Evolutionary conservation across 2,888 invertebrate genomes (phyloP), one percentile per base, ranked within the genome.

Genomic region (Agrotis segetum): DNA sequence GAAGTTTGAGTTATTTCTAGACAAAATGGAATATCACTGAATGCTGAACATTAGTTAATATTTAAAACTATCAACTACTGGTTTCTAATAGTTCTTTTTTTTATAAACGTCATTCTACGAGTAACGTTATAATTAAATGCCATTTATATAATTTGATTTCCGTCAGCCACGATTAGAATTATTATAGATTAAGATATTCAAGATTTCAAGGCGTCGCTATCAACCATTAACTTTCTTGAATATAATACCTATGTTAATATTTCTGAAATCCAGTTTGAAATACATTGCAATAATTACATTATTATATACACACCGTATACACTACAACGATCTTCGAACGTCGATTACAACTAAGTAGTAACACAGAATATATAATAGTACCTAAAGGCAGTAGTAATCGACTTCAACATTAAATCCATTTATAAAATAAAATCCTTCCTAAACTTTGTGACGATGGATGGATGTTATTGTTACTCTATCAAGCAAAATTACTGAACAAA

Each of bases 101-200:
- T 14, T 21, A 55, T 55, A 59, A 64, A 78, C 64, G 75, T 79
- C 73, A 75, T 60, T 63, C 29, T 9, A 14, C n/a, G 13, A 29
- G 13, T 71, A 34, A 34, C n/a, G 24, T 47, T 60, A n/a, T 72
- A 50, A 72, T 75, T 47, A 77, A 77, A 62, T 61, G 64, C 50
- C 60, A 79, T 78, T 75, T 72, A 40, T 55, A 78, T 72, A 64
- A 64, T 64, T 72, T 64, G 50, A 72, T 55, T 56, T 64, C 60
- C 64, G 63, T 72, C 60, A 64, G n/a, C 17, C 44, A 34, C 40
- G n/a, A 75, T 55, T 78, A 64, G 34, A 78, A 47, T 40, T 47
- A 58, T 69, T 44, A 19, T 16, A 29, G 6, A 44, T 61, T 49
- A 19, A 46, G 46, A n/a, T 34, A n/a, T 60, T 55, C 53, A 53